phyloP scores from a whole-genome alignment of 1,140 invertebrate genomes.

The Plectrocnemia conspersa region DNA sequence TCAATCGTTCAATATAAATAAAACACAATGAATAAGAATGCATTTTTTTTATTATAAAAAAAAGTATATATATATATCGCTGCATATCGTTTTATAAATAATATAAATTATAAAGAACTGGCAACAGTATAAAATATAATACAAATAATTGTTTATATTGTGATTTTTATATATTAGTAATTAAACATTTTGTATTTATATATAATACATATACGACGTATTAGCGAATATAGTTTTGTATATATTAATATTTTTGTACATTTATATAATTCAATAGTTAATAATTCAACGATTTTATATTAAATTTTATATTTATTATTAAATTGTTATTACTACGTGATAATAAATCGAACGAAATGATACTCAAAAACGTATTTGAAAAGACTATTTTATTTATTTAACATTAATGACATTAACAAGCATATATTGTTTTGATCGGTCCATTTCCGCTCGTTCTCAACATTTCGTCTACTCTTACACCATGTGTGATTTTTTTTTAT shows the following conservation, averaged over 20 bases:
- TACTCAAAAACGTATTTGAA: slow-evolving; percentile 31
- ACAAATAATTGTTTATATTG: slow-evolving; percentile 8
- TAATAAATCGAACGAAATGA: slow-evolving; percentile 35
- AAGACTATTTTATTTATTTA: slow-evolving; percentile 30
- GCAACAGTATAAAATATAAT: slow-evolving; percentile 19
- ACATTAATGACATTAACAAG: neutral
- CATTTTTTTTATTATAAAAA: too few species aligned
- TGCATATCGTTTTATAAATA: too few species aligned
- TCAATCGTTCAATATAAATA: too few species aligned
- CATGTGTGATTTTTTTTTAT: too few species aligned
- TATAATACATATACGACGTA: too few species aligned
- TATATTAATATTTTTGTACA: slow-evolving; percentile 7
- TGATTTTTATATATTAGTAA: slow-evolving; percentile 16
- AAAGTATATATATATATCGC: too few species aligned
- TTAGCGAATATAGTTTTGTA: slow-evolving; percentile 18
- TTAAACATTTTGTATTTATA: too few species aligned
- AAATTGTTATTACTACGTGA: slow-evolving; percentile 34
- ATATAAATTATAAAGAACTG: too few species aligned
- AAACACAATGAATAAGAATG: too few species aligned
- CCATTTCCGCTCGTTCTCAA: too few species aligned
- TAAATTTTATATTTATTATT: slow-evolving; percentile 33
- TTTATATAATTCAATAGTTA: slow-evolving; percentile 24
- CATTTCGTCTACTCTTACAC: neutral
- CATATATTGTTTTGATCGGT: too few species aligned
- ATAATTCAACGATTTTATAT: slow-evolving; percentile 22